Conservation (phyloP, 53 echinoderm and acorn worm species). For the Holothuria scabra region DNA sequence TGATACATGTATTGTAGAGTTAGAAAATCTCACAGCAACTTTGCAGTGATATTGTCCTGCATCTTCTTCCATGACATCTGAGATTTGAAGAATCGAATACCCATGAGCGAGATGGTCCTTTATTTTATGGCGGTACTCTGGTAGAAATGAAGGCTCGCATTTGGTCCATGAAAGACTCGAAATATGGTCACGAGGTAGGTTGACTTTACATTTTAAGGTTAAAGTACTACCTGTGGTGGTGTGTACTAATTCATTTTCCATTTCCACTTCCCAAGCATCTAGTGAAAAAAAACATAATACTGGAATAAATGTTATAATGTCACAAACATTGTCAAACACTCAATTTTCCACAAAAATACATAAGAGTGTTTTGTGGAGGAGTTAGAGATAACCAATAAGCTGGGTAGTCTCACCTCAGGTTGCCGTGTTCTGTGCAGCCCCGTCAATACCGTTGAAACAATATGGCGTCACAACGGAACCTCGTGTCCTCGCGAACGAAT, state of each 20-base stretch:
- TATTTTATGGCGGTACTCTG: neutral
- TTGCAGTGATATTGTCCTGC: neutral
- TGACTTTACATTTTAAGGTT: neutral
- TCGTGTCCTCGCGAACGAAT: no score
- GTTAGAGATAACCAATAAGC: no score
- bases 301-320: no score
- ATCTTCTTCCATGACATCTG: neutral
- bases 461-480: no score
- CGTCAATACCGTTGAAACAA: no score
- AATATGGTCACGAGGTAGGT: conserved; percentile 6
- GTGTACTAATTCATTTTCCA: conserved; percentile 1
- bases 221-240: conserved; percentile 8
- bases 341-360: no score
- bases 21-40: neutral
- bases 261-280: neutral
- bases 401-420: no score
- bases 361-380: no score
- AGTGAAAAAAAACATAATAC: no score
- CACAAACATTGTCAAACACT: no score
- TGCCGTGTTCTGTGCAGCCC: no score
- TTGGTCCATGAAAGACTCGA: neutral
- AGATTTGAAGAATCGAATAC: conserved; percentile 4
- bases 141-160: neutral
- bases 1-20: no score
- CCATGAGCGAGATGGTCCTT: neutral